Base-by-base conservation (phyloP, 1,140 invertebrate species). In the Saccostrea glomerata region DNA sequence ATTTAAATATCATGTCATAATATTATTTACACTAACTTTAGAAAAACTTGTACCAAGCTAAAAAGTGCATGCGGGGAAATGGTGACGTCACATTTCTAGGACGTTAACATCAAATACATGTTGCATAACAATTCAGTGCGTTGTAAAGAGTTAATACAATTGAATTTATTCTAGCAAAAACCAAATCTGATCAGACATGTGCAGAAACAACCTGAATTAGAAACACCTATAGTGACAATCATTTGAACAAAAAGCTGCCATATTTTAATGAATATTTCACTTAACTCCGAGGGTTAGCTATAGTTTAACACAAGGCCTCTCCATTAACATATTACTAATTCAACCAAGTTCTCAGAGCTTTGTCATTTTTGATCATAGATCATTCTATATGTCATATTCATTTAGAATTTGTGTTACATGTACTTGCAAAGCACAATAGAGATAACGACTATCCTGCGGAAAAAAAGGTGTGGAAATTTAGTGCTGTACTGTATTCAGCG, bases 131-230 rank as follows among this genome's bases (percentile, higher is more conserved):
- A 36, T 36, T 36, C 30, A 36, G 30, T 36, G 30, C 0, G 30
- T 36, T 36, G 30, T 36, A 36, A 36, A 36, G 30, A 36, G 30
- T 36, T 36, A 36, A 36, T 36, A 25, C 54, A 56, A 60, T 58
- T 17, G 60, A n/a, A 23, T 58, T 17, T n/a, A 56, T 23, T 12
- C 13, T 36, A 11, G 25, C 55, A 30, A 56, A 60, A 60, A 30
- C 82, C 40, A 83, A 83, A 83, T 11, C 82, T 47, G 82, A 83
- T 40, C 82, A 83, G 36, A 56, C 0, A n/a, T 40, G 82, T 30
- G 54, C 40, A 56, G 82, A 17, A 6, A 83, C 82, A 23, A 47
- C 40, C n/a, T 23, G 54, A n/a, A 47, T 54, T 9, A 56, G 54
- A 20, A 54, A 40, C 54, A 30, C 20, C 5, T 54, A 9, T 83